Conservation (phyloP, 2,113 vertebrate species). For the Rhipidura dahli region DNA sequence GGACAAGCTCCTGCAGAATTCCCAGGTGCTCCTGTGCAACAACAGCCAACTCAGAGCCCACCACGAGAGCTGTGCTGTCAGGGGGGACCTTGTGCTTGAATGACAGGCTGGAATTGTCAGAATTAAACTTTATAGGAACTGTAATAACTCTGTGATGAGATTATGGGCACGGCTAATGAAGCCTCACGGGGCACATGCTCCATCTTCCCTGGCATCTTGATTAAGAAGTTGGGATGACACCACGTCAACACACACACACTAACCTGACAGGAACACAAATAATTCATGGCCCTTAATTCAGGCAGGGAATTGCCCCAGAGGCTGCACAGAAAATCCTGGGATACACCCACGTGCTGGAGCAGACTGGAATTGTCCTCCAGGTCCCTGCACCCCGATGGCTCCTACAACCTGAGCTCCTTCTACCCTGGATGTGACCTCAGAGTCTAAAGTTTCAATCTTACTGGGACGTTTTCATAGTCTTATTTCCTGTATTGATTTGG, state of each 20-base stretch:
- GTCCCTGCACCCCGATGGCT: neutral
- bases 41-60: neutral
- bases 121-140: neutral
- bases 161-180: neutral
- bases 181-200: neutral
- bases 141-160: slow-evolving; percentile 14
- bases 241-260: neutral
- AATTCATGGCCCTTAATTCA: neutral
- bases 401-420: neutral
- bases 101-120: neutral
- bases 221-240: neutral
- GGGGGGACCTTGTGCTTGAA: neutral
- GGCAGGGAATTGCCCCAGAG: neutral
- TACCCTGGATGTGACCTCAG: neutral
- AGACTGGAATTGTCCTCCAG: neutral
- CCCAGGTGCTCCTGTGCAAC: neutral
- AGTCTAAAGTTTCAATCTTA: neutral
- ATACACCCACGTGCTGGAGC: fast-evolving
- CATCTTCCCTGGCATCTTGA: neutral
- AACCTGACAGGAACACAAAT: neutral
- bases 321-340: neutral
- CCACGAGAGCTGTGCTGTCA: neutral
- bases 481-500: neutral
- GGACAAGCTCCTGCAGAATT: neutral
- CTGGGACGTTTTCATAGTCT: neutral